Conservation (phyloP, 2,888 invertebrate species). For the Pristionchus fissidentatus region DNA sequence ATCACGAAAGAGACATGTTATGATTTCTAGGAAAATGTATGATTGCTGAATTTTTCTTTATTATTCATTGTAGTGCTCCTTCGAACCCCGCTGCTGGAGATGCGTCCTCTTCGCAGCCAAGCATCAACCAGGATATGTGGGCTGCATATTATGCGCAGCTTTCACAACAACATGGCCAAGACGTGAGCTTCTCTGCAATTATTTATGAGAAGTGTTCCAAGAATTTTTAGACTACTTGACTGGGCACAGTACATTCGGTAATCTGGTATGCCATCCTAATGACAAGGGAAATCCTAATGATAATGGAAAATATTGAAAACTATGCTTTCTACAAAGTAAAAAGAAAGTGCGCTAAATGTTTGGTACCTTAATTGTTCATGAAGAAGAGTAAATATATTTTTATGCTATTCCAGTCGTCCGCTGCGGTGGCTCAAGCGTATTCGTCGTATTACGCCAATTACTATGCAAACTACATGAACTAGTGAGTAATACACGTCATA, state of each 20-base stretch:
- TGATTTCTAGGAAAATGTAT: no score
- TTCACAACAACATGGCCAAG: conserved; percentile 4
- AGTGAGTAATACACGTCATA: background rate
- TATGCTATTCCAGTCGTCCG: conserved; percentile 20
- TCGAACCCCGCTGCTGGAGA: background rate
- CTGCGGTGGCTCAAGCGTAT: conserved; percentile 35
- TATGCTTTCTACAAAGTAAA: no score
- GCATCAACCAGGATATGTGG: conserved; percentile 24
- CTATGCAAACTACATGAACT: conserved; percentile 49
- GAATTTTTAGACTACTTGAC: no score
- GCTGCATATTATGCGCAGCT: conserved; percentile 23
- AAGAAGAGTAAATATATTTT: no score
- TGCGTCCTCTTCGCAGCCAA: background rate
- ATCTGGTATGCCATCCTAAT: no score
- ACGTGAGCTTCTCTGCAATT: background rate
- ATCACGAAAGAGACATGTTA: background rate
- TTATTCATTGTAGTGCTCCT: background rate
- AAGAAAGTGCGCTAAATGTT: no score
- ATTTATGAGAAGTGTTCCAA: no score
- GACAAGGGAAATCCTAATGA: no score
- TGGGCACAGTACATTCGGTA: no score
- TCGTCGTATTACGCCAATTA: conserved; percentile 45
- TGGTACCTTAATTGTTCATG: no score
- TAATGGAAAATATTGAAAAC: no score
- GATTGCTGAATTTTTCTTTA: no score